Evolutionary conservation across 2,797 vertebrate genomes (phyloP), one percentile per base, ranked within the genome.

Genomic region (Acrossocheilus fasciatus): DNA sequence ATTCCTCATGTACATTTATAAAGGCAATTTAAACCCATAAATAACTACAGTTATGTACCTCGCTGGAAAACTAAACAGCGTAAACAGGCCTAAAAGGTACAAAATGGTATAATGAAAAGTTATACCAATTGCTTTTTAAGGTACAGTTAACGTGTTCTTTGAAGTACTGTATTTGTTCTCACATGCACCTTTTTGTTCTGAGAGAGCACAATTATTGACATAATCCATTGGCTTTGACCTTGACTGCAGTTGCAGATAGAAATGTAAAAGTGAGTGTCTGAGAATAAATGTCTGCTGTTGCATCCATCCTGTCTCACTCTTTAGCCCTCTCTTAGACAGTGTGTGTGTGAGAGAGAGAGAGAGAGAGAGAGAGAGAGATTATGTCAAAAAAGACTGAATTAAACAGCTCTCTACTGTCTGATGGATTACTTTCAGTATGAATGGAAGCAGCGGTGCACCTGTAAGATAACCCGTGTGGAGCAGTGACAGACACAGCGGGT

Each of bases 241-340:
- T 39, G 43, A 70, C 26, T 68, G 50, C 73, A 68, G 30, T 15
- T 64, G 87, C 43, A 74, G 62, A 18, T 81, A 85, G 23, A 82
- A 50, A n/a, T 41, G 15, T 54, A 68, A 11, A 23, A 54, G n/a
- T 3, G 17, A 75, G 59, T 20, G 57, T 66, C 26, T 43, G 11
- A 73, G 82, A 79, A 81, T 89, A 88, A 69, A 93, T 92, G 92
- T 93, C 92, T 94, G 91, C 91, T 90, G 83, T 72, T 73, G 93
- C 92, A 93, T 59, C 11, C 20, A 93, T 43, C 4, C 20, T 70
- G 23, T 74, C 39, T 45, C 39, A 47, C 70, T 59, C 1, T 59
- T 57, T 59, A 6, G n/a, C n/a, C 18, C 3, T 59, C 6, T 18
- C 20, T n/a, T 6, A 73, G 12, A 18, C 7, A 34, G 75, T 57